These are phyloP conservation scores for Azorinus chamasolen DNA, from an alignment of 2,888 invertebrate species.

Conservation along the genomic window DNA sequence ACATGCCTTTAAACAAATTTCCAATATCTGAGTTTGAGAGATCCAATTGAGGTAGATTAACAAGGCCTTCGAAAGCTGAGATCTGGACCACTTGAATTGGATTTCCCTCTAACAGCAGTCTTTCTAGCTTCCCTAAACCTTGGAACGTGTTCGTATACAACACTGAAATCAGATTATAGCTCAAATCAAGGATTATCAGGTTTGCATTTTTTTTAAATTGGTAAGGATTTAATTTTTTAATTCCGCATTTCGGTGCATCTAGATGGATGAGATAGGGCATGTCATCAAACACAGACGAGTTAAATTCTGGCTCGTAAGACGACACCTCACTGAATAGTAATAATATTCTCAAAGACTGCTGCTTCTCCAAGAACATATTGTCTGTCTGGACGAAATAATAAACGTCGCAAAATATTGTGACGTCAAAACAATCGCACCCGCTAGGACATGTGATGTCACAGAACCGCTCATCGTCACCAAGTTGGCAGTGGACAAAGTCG, in stretches of 20 bases:
- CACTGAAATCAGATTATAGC: conserved; percentile 23
- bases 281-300: no score
- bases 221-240: background rate
- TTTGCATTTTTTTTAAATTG: conserved; percentile 27
- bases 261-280: background rate
- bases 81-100: conserved; percentile 19
- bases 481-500: background rate
- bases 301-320: no score
- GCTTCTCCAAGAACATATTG: no score
- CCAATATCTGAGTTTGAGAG: conserved; percentile 13
- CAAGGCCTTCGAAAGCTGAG: conserved; percentile 40
- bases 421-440: background rate
- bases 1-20: background rate
- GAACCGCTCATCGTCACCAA: conserved; percentile 2
- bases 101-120: conserved; percentile 31
- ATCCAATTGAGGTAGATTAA: conserved; percentile 8
- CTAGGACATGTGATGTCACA: background rate
- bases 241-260: conserved; percentile 3
- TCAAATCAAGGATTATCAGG: conserved; percentile 26
- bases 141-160: conserved; percentile 21
- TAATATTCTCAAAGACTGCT: no score
- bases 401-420: no score
- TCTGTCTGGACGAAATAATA: no score
- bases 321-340: no score
- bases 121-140: conserved; percentile 15